A percentile compares a stretch with the other conserved stretches of the same genome.
phyloP scores from a whole-genome alignment of 2,797 vertebrate genomes.

The Graptemys geographica region DNA sequence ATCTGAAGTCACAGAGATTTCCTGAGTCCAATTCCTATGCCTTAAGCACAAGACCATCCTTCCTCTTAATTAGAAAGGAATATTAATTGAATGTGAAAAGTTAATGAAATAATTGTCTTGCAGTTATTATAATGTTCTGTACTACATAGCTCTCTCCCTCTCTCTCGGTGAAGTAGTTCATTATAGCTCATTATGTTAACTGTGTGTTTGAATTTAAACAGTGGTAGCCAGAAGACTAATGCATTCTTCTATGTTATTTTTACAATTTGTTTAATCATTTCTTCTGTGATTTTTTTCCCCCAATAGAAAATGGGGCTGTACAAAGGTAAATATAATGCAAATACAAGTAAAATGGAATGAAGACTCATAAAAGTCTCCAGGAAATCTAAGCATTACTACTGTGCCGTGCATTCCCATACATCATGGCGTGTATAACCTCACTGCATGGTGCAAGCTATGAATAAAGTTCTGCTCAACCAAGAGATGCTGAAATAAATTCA shows the following conservation, averaged over 20 bases:
- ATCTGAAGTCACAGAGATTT: neutral
- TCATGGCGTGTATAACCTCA: neutral
- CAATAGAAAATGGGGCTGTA: neutral
- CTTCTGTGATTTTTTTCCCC: neutral
- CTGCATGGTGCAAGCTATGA: neutral
- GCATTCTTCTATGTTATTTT: neutral
- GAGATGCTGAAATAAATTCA: neutral
- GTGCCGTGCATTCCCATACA: neutral
- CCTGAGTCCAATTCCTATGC: neutral
- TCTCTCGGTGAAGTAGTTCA: neutral
- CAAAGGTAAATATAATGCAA: slow-evolving; percentile 15
- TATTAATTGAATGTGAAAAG: neutral
- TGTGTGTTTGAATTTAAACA: neutral
- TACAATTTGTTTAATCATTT: neutral
- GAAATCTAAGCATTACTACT: slow-evolving; percentile 8
- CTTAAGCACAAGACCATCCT: neutral
- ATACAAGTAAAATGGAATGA: slow-evolving; percentile 30
- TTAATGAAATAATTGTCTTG: neutral
- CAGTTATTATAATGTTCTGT: neutral
- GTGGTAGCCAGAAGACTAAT: neutral
- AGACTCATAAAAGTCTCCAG: neutral
- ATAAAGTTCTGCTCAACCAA: neutral
- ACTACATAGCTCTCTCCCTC: fast-evolving
- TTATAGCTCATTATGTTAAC: neutral
- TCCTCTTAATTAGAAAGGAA: neutral